Base-by-base conservation (phyloP, 2,797 vertebrate species). In the Enteromius thamalakanensis region DNA sequence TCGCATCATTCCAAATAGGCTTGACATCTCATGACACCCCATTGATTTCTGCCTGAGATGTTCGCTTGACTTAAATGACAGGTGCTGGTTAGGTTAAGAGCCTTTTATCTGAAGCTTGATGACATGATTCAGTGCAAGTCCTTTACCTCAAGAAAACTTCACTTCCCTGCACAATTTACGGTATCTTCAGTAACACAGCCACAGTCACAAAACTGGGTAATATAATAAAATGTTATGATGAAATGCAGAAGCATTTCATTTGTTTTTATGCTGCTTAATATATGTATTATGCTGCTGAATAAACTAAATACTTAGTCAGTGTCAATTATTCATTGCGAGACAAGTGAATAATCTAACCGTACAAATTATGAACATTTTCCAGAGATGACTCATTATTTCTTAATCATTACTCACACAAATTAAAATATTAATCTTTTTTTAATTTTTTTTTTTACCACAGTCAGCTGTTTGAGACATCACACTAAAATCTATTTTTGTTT, bases 401-500 rank as follows among this genome's bases (percentile, higher is more conserved):
- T 45, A 69, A 55, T 55, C 8, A n/a, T 45, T 10, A 45, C 42
- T 45, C 42, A 45, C 12, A 3, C 11, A 45, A 45, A 45, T 45
- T 10, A 12, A 45, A 45, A 8, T 42, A 10, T 42, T 9, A 11
- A 40, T 40, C 7, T 40, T 40, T 40, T 40, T 40, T 40, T 40
- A 7, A 6, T 7, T 37, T 42, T 42, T 2, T 45, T 11, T 45
- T 45, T 45, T 45, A 45, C 42, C 7, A 40, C 19, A 58, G 21
- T 17, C 17, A 55, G n/a, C 29, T 49, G 47, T 74, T 74, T 67
- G 42, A 67, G 32, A n/a, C 23, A 64, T 79, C 7, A 3, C 2
- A 3, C 29, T 47, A 21, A 40, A 58, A 80, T 3, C 81, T 78
- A 14, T 86, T 49, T 91, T 40, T 79, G 83, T 37, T 76, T 84